Evolutionary conservation across 1,140 invertebrate genomes (phyloP), one percentile per base, ranked within the genome.

Genomic region (Drosophila cardini): DNA sequence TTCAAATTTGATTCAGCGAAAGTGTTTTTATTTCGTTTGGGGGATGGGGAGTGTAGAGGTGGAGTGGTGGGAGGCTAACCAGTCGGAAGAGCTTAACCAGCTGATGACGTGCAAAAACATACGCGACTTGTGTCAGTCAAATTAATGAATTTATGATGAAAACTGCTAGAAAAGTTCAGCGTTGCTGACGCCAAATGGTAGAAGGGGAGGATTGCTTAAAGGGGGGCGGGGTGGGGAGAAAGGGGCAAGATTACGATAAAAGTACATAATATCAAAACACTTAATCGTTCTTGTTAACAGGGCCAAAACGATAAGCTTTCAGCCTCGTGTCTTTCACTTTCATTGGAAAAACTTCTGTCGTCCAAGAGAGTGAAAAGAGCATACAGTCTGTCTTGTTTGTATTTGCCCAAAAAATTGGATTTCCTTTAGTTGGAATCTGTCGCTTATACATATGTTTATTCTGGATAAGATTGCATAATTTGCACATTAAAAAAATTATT

Each of bases 131-230:
- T 79, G 68, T 50, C 82, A 82, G 82, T 86, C 64, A 86, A 87
- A 16, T 52, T 84, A 67, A 87, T 67, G 80, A 84, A 89, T 87
- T 87, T 87, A 73, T 61, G 18, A 81, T 74, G 60, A 57, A 68
- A 67, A 77, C 72, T 74, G 61, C 21, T 3, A 50, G 61, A 48
- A 42, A 16, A 13, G 52, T 16, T 45, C 21, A 26, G 21, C 21
- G 21, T 26, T 26, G 21, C 21, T 26, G 21, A 26, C 21, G 21
- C 21, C 4, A 3, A 21, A 21, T 3, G 21, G 16, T 9, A 34
- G 13, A 63, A 36, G 8, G 7, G 16, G 7, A n/a, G n/a, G n/a
- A n/a, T n/a, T n/a, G n/a, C n/a, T n/a, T n/a, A n/a, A n/a, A n/a
- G 21, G 61, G 21, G 45, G 15, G 42, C 8, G 13, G 13, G 13